Evolutionary conservation across 2,888 invertebrate species (phyloP).

Genomic region (Thymelicus sylvestris): DNA sequence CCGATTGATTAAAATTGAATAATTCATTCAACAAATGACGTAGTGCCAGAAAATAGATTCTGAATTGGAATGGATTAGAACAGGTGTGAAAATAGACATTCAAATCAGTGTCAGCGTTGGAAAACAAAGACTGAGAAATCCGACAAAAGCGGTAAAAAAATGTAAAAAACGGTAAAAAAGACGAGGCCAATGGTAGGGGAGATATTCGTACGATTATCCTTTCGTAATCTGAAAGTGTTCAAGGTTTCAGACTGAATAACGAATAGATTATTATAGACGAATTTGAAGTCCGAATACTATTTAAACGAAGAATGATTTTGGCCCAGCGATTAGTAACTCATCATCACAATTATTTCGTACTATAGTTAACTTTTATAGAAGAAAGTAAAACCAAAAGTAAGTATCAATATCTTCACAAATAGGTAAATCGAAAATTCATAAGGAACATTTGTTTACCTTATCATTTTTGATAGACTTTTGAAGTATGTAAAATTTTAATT

Average conservation of each 20-base stretch:
- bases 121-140: background rate
- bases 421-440: no score
- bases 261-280: background rate
- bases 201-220: background rate
- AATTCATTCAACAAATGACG: background rate
- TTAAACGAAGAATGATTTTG: no score
- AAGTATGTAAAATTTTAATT: no score
- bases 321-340: no score
- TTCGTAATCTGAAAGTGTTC: background rate
- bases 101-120: background rate
- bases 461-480: no score
- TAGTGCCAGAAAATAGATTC: background rate
- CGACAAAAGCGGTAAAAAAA: background rate
- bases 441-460: no score
- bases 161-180: background rate
- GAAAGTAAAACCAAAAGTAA: no score
- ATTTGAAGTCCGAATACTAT: background rate
- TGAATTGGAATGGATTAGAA: background rate
- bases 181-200: background rate
- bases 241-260: background rate
- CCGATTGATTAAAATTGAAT: no score
- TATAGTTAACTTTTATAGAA: no score
- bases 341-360: no score
- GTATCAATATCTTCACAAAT: no score
- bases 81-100: background rate